These are phyloP conservation scores for Chiloscyllium plagiosum DNA, from an alignment of 2,113 vertebrate species.

Conservation along the genomic window DNA sequence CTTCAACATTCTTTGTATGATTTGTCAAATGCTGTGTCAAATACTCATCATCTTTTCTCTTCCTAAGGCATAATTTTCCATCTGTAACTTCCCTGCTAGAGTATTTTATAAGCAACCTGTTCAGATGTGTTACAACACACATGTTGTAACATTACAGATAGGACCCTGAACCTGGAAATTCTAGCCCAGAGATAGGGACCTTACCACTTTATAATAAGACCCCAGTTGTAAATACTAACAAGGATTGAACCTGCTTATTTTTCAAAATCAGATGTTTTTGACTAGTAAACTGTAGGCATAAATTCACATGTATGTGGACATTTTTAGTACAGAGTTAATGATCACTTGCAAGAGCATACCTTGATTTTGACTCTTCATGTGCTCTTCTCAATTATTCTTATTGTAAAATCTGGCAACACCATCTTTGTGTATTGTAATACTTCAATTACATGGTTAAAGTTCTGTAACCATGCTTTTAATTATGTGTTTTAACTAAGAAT, in stretches of 20 bases:
- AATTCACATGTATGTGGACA: neutral
- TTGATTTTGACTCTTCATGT: neutral
- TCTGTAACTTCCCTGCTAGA: neutral
- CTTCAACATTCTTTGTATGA: neutral
- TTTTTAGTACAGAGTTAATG: neutral
- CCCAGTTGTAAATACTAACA: no score
- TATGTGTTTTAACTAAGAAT: neutral
- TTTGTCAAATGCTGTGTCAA: neutral
- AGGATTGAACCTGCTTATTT: no score
- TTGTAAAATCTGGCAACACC: neutral
- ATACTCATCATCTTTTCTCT: neutral
- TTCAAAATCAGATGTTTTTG: no score
- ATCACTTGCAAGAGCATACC: neutral
- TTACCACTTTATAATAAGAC: no score
- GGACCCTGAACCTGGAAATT: no score
- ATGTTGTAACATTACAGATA: no score
- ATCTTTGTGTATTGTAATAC: neutral
- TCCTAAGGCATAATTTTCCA: neutral
- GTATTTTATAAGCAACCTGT: no score
- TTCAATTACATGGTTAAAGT: neutral
- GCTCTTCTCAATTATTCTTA: neutral
- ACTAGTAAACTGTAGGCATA: no score
- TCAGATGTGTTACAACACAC: no score
- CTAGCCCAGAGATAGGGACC: no score
- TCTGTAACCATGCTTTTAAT: neutral